Base-by-base conservation (phyloP, 2,113 vertebrate species). In the Tachysurus fulvidraco region DNA sequence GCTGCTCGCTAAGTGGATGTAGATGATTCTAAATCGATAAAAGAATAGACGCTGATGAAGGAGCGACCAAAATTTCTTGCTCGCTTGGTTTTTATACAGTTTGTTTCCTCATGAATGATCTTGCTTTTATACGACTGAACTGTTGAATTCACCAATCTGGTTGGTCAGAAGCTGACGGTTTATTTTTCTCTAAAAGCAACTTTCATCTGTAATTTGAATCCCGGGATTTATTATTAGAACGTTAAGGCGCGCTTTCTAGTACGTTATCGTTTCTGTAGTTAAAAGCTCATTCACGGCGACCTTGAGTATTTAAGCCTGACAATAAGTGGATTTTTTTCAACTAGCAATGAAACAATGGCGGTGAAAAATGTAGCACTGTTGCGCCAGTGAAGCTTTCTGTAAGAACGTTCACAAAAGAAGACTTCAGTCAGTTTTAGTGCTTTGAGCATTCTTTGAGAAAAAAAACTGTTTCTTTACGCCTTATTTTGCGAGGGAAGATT, bases 11-110 rank as follows among this genome's bases (percentile, higher is more conserved):
- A 85, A 89, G 83, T 87, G 83, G 65, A 83, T 65, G 78, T 36
- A 79, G 85, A 87, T 83, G 83, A 85, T 36, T 82, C 30, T 80
- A 25, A 83, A 83, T 82, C 87, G 82, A 77, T 87, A 74, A 83
- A 84, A 85, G 69, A 83, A 89, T 77, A 69, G 65, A 80, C 81
- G 65, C 60, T 2, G n/a, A 64, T 36, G 80, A 80, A 30, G n/a
- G 9, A 25, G 65, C 21, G 14, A 50, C 67, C 59, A 36, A 46
- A 80, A 30, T 44, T 59, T 69, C 88, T 36, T 54, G 25, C 69
- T 74, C 46, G 71, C n/a, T 41, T 76, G 78, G 57, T 55, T 83
- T 50, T 84, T 54, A 44, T 17, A n/a, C 16, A 25, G 21, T 67
- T 55, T 21, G 6, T 79, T 36, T 36, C 36, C 36, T 36, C 36